Evolutionary conservation across 2,797 vertebrate species (phyloP).

Genomic region (Takifugu rubripes): DNA sequence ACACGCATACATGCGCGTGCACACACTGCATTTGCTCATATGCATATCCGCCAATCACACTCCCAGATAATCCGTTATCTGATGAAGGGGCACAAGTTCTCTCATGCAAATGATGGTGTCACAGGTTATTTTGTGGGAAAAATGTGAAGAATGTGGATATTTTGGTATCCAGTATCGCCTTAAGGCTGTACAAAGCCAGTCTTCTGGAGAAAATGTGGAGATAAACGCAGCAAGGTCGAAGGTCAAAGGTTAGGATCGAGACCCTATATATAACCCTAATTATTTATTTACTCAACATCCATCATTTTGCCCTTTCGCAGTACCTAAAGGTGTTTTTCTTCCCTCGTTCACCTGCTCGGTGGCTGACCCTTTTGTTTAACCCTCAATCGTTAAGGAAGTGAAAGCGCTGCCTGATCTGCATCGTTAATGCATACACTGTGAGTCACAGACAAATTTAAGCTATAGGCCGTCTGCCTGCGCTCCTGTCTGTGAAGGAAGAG

Average conservation of each 20-base stretch:
- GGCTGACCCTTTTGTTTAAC: no score
- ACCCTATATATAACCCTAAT: no score
- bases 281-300: no score
- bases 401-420: slow-evolving; percentile 16
- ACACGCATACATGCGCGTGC: slow-evolving; percentile 27
- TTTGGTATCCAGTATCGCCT: slow-evolving; percentile 27
- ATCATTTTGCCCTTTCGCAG: no score
- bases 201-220: slow-evolving; percentile 7
- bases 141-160: slow-evolving; percentile 37
- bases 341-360: background rate
- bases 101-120: slow-evolving; percentile 43
- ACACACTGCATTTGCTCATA: slow-evolving; percentile 39
- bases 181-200: slow-evolving; percentile 9
- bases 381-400: no score
- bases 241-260: no score
- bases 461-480: slow-evolving; percentile 22
- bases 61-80: slow-evolving; percentile 36
- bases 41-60: slow-evolving; percentile 31
- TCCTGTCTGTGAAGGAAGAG: slow-evolving; percentile 36
- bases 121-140: slow-evolving; percentile 24
- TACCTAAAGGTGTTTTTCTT: background rate
- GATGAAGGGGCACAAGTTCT: slow-evolving; percentile 53
- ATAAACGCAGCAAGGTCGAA: no score
- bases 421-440: slow-evolving; percentile 13
- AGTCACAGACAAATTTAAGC: slow-evolving; percentile 38